Evolutionary conservation across 2,888 invertebrate species (phyloP).

Genomic region (Orthosia gracilis): DNA sequence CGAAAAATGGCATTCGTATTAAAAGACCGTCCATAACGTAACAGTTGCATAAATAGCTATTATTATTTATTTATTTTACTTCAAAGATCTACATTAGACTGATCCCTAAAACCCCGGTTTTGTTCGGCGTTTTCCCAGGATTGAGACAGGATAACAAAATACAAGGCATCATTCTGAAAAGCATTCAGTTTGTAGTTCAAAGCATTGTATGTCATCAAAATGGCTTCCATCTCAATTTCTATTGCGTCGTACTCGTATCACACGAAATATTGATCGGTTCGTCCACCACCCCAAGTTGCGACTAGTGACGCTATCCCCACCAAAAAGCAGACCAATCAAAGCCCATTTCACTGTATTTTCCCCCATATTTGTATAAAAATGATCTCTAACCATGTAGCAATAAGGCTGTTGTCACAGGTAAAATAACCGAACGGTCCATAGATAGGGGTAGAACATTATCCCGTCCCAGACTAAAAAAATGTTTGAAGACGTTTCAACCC

Average conservation of each 20-base stretch:
- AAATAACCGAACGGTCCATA: background rate
- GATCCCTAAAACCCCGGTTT: background rate
- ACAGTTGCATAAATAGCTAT: too few relatives aligned
- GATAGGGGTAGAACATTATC: background rate
- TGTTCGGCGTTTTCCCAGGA: background rate
- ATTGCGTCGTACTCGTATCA: background rate
- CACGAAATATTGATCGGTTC: background rate
- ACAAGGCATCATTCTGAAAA: background rate
- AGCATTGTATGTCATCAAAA: background rate
- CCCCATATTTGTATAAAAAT: background rate
- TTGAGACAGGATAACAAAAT: background rate
- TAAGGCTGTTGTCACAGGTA: constrained; percentile 11
- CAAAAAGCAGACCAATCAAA: background rate
- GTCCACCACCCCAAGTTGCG: background rate
- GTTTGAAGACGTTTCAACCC: background rate
- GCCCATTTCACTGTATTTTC: background rate
- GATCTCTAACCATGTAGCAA: background rate
- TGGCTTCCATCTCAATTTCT: background rate
- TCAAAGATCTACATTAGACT: too few relatives aligned
- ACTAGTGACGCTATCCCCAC: constrained; percentile 6
- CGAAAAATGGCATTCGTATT: too few relatives aligned
- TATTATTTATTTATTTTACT: too few relatives aligned
- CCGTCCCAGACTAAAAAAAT: constrained; percentile 22
- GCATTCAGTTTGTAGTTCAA: background rate
- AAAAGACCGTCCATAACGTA: too few relatives aligned